A percentile compares a stretch with the other conserved stretches of the same genome.
phyloP scores from a whole-genome alignment of 2,797 vertebrate genomes.

The Leuciscus waleckii region DNA sequence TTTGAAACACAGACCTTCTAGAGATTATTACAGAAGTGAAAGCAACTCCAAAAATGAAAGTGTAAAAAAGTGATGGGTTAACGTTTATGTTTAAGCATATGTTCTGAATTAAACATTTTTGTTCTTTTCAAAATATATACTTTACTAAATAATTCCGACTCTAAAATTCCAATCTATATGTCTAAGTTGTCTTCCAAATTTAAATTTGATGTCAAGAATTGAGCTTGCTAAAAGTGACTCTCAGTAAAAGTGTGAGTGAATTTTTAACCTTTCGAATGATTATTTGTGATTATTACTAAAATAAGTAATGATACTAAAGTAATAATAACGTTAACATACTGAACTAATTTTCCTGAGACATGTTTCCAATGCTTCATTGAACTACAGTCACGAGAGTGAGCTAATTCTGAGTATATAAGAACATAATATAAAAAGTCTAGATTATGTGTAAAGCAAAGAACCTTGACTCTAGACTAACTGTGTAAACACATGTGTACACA shows the following conservation, averaged over 20 bases:
- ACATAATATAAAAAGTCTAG: neutral
- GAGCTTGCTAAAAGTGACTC: neutral
- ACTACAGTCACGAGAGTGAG: neutral
- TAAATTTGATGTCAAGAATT: neutral
- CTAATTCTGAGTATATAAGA: too few species aligned
- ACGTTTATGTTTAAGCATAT: neutral
- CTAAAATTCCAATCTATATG: neutral
- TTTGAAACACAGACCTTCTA: neutral
- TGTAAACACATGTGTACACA: conserved; percentile 30
- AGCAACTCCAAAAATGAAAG: neutral
- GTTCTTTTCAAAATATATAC: neutral
- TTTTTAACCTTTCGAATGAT: neutral
- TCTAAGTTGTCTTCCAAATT: neutral
- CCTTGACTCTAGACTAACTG: neutral
- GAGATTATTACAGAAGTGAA: neutral
- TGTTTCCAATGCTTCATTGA: too few species aligned
- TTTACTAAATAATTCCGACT: neutral
- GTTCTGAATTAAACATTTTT: too few species aligned
- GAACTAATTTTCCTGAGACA: too few species aligned
- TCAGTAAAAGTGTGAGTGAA: neutral
- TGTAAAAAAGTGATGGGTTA: neutral
- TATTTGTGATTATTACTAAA: neutral
- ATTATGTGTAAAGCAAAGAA: neutral
- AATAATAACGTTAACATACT: too few species aligned
- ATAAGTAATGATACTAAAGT: too few species aligned